Evolutionary conservation across 2,113 vertebrate species (phyloP), one percentile per base, ranked within the genome.

Genomic region (Hemibagrus wyckioides): DNA sequence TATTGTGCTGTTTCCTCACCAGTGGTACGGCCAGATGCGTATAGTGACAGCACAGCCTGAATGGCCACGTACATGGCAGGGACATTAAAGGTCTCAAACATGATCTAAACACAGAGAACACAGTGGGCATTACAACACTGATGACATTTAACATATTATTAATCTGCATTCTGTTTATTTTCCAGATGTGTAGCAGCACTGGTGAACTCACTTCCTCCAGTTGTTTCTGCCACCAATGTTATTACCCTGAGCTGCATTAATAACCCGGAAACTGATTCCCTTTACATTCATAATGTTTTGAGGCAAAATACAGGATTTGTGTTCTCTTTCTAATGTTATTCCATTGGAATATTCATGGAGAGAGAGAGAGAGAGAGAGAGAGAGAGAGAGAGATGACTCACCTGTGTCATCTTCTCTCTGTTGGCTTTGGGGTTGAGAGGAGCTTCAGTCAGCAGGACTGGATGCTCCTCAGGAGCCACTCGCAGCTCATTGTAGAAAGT

Each of bases 11-110:
- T 76, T 36, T 84, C 69, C 85, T 80, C 76, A 99, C 98, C 98
- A n/a, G 98, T 99, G 95, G 98, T 99, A 95, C 98, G 96, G 91
- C 98, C 98, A 90, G 98, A 99, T 88, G 98, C 98, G 1, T 99
- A 99, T 59, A 99, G 96, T 91, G 98, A 99, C 95, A 99, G 96
- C 92, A 99, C 98, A 87, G 98, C 98, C 96, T 99, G 98, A 95
- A 99, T 99, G 94, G 98, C 98, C 91, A 99, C 98, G 21, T 99
- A 99, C 98, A 99, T 99, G 93, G 98, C 97, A 2, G 98, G 98
- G 91, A 98, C 97, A 56, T 99, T 99, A 96, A 99, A 99, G 95
- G 97, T 99, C 96, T 99, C 98, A 96, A 99, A 99, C 97, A 98
- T 99, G 95, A 99, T 99, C 94, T 99, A 4, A 39, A 83, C 36